phyloP scores from a whole-genome alignment of 2,797 vertebrate species.

The Anabas testudineus region DNA sequence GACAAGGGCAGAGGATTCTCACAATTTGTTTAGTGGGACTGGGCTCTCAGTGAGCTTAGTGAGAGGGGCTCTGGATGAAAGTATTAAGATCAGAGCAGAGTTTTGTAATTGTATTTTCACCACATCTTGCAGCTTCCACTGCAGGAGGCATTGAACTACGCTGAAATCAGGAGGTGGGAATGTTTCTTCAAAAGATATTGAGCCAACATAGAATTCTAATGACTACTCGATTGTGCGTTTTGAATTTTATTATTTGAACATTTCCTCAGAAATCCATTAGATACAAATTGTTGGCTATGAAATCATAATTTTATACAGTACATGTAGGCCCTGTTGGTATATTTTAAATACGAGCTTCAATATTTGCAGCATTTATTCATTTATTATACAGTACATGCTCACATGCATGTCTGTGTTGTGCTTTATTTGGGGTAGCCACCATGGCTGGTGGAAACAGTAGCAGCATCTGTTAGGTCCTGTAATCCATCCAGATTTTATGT shows the following conservation, averaged over 20 bases:
- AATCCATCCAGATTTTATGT: conserved; percentile 79
- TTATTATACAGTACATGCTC: conserved; percentile 18
- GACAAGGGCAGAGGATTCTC: conserved; percentile 32
- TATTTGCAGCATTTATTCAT: background rate
- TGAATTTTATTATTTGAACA: conserved; percentile 4
- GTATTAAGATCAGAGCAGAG: conserved; percentile 50
- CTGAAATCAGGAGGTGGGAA: conserved; percentile 11
- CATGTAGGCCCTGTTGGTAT: background rate
- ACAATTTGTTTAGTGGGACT: conserved; percentile 42
- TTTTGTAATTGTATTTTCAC: conserved; percentile 50
- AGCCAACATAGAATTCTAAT: conserved; percentile 25
- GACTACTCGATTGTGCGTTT: conserved; percentile 15
- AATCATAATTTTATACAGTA: background rate
- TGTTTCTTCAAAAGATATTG: conserved; percentile 30
- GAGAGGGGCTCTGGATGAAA: conserved; percentile 44
- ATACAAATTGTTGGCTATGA: conserved; percentile 5
- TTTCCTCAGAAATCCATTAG: background rate
- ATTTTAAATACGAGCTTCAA: background rate
- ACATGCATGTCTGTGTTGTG: conserved; percentile 34
- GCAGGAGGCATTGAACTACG: conserved; percentile 35
- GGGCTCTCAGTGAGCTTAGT: conserved; percentile 26
- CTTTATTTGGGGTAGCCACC: conserved; percentile 39
- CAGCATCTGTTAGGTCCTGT: conserved; percentile 82
- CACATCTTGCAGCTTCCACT: conserved; percentile 30
- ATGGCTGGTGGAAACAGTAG: conserved; percentile 68